These are phyloP conservation scores for Scaptomyza tumidula DNA, from an alignment of 2,888 invertebrate species.

Conservation along the genomic window DNA sequence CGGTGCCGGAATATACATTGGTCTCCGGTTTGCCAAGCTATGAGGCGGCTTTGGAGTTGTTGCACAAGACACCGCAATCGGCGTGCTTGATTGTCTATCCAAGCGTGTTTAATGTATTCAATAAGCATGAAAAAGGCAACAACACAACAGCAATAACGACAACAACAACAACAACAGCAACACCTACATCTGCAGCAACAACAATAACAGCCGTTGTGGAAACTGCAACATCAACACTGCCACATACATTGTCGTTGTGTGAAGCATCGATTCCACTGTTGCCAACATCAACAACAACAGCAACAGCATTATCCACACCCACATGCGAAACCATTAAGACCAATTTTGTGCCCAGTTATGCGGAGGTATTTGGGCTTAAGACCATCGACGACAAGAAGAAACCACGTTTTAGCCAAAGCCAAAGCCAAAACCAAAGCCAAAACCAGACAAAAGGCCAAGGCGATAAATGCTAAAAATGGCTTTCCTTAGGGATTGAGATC, in stretches of 20 bases:
- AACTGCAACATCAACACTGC: slow-evolving; percentile 33
- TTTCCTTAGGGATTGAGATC: slow-evolving; percentile 11
- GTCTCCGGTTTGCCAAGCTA: slow-evolving; percentile 88
- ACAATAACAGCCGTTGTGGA: slow-evolving; percentile 37
- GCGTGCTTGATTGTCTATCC: slow-evolving; percentile 83
- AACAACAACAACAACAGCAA: slow-evolving; percentile 34
- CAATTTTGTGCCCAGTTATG: slow-evolving; percentile 73
- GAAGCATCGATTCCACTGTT: slow-evolving; percentile 56
- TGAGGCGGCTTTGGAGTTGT: slow-evolving; percentile 87
- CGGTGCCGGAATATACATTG: slow-evolving; percentile 87
- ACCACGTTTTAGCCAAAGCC: slow-evolving; percentile 17
- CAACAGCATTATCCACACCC: slow-evolving; percentile 48
- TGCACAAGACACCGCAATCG: slow-evolving; percentile 84
- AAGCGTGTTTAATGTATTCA: slow-evolving; percentile 81
- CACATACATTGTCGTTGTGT: slow-evolving; percentile 47
- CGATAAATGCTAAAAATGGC: slow-evolving; percentile 55
- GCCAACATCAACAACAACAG: slow-evolving; percentile 34
- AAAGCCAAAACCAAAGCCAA: slow-evolving; percentile 36
- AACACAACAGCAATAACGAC: slow-evolving; percentile 47
- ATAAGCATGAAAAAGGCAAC: slow-evolving; percentile 73
- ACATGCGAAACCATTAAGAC: slow-evolving; percentile 63
- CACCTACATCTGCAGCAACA: slow-evolving; percentile 27
- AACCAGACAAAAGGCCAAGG: slow-evolving; percentile 42
- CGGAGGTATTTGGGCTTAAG: slow-evolving; percentile 69
- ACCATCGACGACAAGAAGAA: slow-evolving; percentile 70